These are phyloP conservation scores for Whitmania pigra DNA, from an alignment of 1,140 invertebrate species.

Conservation along the genomic window DNA sequence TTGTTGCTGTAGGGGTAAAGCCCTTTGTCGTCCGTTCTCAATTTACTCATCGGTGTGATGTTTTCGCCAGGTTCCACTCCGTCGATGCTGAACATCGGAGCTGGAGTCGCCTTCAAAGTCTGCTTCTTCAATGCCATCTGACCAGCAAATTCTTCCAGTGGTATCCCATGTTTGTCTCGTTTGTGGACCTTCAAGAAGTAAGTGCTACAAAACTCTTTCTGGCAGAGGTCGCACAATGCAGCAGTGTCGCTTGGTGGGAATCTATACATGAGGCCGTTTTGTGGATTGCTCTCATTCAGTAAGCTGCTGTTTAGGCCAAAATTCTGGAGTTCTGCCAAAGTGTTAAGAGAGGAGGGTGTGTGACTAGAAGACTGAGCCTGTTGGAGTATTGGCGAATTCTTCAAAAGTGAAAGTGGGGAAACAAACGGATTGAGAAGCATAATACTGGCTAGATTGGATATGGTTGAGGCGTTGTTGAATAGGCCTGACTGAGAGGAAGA, in stretches of 20 bases:
- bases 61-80: conserved; percentile 16
- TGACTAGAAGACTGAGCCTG: background rate
- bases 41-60: conserved; percentile 6
- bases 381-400: background rate
- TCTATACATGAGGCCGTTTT: background rate
- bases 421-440: conserved; percentile 42
- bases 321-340: conserved; percentile 18
- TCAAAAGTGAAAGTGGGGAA: conserved; percentile 31
- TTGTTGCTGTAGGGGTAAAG: background rate
- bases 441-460: conserved; percentile 28
- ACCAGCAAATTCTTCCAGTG: conserved; percentile 24
- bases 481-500: conserved; percentile 10
- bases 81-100: background rate
- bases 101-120: background rate
- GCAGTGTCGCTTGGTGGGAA: background rate
- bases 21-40: background rate
- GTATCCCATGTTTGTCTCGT: conserved; percentile 50
- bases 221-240: conserved; percentile 39
- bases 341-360: conserved; percentile 14
- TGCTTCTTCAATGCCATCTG: background rate
- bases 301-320: background rate
- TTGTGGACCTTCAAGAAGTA: conserved; percentile 52
- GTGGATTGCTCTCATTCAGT: background rate
- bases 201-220: conserved; percentile 45
- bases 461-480: background rate